These are phyloP conservation scores for Bubo blakistoni DNA, from an alignment of 2,113 vertebrate species.

Conservation along the genomic window DNA sequence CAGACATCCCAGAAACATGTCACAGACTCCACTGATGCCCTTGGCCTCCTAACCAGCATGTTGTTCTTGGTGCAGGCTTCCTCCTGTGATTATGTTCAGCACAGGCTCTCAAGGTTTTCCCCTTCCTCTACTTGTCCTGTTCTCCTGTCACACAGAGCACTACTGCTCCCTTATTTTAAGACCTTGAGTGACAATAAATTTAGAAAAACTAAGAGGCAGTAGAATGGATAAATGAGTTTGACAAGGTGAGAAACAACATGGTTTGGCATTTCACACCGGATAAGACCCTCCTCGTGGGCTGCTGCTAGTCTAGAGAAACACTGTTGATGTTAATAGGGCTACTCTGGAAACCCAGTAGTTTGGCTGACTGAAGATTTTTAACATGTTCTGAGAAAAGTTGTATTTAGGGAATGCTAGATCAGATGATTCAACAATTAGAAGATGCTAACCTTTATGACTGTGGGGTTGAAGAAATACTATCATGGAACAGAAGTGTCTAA, in stretches of 20 bases:
- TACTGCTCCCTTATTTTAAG: neutral
- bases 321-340: neutral
- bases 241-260: fast-evolving
- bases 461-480: neutral
- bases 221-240: neutral
- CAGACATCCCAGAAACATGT: neutral
- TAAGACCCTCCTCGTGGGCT: neutral
- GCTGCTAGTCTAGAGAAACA: neutral
- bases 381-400: neutral
- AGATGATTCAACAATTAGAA: neutral
- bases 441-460: neutral
- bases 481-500: neutral
- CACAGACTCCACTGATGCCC: neutral
- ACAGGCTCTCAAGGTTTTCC: neutral
- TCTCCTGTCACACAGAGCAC: neutral
- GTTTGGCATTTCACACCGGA: neutral
- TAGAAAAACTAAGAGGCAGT: neutral
- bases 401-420: neutral
- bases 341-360: neutral
- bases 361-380: neutral
- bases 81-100: neutral
- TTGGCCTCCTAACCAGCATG: fast-evolving
- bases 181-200: neutral
- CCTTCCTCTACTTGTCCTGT: neutral
- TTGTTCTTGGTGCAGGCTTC: neutral